Evolutionary conservation across 2,888 invertebrate genomes (phyloP).

Genomic region (Tupiocoris notatus): DNA sequence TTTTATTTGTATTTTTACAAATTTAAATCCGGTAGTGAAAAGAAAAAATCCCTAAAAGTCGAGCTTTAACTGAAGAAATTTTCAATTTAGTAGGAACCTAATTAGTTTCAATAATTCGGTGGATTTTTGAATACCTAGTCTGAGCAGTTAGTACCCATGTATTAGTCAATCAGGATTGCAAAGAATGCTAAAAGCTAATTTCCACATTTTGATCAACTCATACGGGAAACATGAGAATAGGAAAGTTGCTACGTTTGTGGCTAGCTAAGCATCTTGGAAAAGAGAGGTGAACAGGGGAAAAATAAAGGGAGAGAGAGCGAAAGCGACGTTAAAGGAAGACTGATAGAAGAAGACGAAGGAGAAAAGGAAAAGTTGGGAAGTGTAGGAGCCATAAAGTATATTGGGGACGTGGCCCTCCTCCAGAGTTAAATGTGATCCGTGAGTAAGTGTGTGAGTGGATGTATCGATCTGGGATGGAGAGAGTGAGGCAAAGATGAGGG

Average conservation of each 20-base stretch:
- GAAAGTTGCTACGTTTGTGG: neutral
- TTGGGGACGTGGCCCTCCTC: constrained; percentile 25
- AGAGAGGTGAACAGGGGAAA: neutral
- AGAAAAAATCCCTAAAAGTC: too few relatives aligned
- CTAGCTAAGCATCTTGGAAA: neutral
- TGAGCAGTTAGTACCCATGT: too few relatives aligned
- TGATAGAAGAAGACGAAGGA: constrained; percentile 25
- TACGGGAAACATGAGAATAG: neutral
- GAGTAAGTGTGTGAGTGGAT: constrained; percentile 41
- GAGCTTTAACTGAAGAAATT: too few relatives aligned
- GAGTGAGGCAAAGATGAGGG: neutral
- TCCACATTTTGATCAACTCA: too few relatives aligned
- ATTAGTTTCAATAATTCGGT: too few relatives aligned
- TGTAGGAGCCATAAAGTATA: constrained; percentile 41
- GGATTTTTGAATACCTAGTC: too few relatives aligned
- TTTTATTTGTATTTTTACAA: too few relatives aligned
- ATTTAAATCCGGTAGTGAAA: too few relatives aligned
- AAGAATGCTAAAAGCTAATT: too few relatives aligned
- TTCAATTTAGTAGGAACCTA: too few relatives aligned
- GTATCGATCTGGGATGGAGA: constrained; percentile 30
- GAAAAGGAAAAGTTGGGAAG: constrained; percentile 40
- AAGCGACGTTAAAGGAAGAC: neutral
- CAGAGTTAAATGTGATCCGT: constrained; percentile 34
- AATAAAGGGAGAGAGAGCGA: neutral
- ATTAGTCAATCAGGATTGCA: too few relatives aligned